Conservation (phyloP, 2,113 vertebrate species). For the Bubo bubo region DNA sequence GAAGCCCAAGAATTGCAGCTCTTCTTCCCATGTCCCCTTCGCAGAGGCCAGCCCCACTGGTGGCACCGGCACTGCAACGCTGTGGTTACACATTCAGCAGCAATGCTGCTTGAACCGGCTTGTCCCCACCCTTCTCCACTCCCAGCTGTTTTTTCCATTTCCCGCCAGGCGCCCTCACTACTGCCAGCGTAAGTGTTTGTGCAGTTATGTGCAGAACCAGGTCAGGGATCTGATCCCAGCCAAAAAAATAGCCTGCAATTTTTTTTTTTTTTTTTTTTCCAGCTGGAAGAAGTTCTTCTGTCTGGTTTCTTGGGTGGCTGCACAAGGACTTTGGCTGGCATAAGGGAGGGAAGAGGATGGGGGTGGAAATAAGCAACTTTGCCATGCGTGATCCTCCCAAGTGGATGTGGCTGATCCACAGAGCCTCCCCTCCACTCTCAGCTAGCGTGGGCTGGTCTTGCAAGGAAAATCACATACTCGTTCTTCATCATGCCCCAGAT, state of each 20-base stretch:
- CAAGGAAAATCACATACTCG: not conserved
- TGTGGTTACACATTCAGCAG: not conserved
- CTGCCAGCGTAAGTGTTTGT: constrained; percentile 20
- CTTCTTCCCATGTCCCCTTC: not conserved
- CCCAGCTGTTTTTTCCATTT: constrained; percentile 49
- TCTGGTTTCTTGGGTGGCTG: constrained; percentile 51
- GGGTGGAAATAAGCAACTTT: not conserved
- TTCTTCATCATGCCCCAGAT: not conserved
- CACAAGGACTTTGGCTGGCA: constrained; percentile 4
- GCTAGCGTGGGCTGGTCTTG: not conserved
- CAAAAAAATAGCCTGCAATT: not conserved
- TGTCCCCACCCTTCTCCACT: constrained; percentile 46
- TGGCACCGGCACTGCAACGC: not conserved
- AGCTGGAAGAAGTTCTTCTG: constrained; percentile 8
- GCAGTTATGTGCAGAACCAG: constrained; percentile 14
- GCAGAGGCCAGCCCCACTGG: not conserved
- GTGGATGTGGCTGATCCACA: not conserved
- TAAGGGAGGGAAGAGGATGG: not conserved
- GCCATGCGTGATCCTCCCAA: not conserved
- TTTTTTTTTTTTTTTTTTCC: not conserved
- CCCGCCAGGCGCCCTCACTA: not conserved
- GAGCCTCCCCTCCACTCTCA: not conserved
- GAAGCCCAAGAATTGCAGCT: not conserved
- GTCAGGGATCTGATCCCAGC: constrained; percentile 5
- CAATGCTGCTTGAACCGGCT: not conserved